Evolutionary conservation across 2,888 invertebrate genomes (phyloP).

Genomic region (Octonoba sinensis): DNA sequence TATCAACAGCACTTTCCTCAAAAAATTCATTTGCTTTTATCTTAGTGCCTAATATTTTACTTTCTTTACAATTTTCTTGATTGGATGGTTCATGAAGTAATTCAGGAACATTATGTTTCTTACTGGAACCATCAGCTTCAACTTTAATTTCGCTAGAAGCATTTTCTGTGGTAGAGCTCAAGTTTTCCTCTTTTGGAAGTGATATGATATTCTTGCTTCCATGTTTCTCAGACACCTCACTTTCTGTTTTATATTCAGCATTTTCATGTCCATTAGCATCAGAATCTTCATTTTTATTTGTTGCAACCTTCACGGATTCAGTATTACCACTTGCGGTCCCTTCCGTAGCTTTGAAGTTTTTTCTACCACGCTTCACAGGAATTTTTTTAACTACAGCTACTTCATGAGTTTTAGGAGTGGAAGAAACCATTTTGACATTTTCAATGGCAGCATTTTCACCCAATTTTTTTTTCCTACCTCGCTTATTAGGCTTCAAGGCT

Average conservation of each 20-base stretch:
- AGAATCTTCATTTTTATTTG: neutral
- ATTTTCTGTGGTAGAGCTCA: neutral
- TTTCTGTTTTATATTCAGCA: neutral
- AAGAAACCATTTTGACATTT: neutral
- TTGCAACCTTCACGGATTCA: neutral
- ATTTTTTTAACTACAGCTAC: neutral
- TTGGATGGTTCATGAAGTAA: neutral
- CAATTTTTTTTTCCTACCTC: neutral
- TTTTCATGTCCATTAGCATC: neutral
- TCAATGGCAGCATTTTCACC: neutral
- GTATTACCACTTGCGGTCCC: neutral
- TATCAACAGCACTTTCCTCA: too few relatives aligned
- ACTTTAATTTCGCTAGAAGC: neutral
- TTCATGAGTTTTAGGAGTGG: neutral
- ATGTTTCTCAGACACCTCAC: neutral
- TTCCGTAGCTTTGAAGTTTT: neutral
- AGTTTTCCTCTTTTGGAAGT: neutral
- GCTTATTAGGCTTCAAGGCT: neutral
- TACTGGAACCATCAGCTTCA: neutral
- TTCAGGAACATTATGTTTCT: neutral
- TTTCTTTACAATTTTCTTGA: neutral
- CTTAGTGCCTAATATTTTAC: neutral
- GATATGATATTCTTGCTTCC: neutral
- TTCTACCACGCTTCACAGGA: neutral
- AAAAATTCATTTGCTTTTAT: neutral